Evolutionary conservation across 2,888 invertebrate genomes (phyloP).

Genomic region (Embidobia sp.): DNA sequence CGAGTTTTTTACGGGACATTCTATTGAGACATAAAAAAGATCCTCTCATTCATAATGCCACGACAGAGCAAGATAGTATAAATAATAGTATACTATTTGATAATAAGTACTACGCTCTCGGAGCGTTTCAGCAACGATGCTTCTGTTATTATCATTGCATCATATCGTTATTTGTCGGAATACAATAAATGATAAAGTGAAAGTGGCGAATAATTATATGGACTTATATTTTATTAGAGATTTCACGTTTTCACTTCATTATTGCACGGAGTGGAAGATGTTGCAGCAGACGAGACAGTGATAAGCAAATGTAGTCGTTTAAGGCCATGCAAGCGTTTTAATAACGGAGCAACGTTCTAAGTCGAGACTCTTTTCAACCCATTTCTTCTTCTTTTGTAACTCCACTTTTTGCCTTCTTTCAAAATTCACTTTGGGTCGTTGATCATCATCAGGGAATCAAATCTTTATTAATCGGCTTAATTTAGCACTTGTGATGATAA

Average conservation of each 20-base stretch:
- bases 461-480: too few species aligned
- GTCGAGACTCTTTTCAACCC: too few species aligned
- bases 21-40: too few species aligned
- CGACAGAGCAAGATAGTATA: too few species aligned
- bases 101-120: neutral
- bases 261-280: constrained; percentile 15
- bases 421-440: too few species aligned
- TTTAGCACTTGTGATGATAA: too few species aligned
- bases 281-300: constrained; percentile 30
- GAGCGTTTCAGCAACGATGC: constrained; percentile 13
- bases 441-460: too few species aligned
- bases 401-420: too few species aligned
- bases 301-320: constrained; percentile 36
- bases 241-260: constrained; percentile 42
- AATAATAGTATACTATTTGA: too few species aligned
- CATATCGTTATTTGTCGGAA: constrained; percentile 25
- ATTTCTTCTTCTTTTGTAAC: too few species aligned
- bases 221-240: constrained; percentile 37
- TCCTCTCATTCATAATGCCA: too few species aligned
- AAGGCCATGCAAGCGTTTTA: constrained; percentile 35
- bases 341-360: constrained; percentile 35
- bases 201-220: constrained; percentile 38
- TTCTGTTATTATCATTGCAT: constrained; percentile 46
- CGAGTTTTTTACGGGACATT: too few species aligned
- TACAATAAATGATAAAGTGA: constrained; percentile 49